Percentiles rank a stretch among this genome's conserved stretches.
phyloP scores from a whole-genome alignment of 2,888 invertebrate genomes.

The Ceraclea dissimilis region DNA sequence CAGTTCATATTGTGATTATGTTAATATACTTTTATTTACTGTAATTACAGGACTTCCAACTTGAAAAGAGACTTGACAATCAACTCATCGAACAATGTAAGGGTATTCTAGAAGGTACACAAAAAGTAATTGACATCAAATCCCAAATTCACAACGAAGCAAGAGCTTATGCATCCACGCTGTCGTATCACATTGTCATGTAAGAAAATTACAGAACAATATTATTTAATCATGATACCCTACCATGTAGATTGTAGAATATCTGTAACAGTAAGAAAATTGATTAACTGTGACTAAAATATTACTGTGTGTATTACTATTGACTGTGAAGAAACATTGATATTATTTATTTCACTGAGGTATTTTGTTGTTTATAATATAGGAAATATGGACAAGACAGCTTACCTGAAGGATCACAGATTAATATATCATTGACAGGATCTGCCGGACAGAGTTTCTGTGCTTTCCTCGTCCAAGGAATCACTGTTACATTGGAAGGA shows the following conservation, averaged over 20 bases:
- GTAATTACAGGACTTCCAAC: conserved; percentile 73
- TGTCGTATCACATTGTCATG: conserved; percentile 94
- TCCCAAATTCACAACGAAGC: conserved; percentile 86
- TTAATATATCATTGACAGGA: conserved; percentile 78
- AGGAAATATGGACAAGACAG: conserved; percentile 85
- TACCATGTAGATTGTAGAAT: too few relatives aligned
- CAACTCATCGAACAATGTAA: conserved; percentile 64
- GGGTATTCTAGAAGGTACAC: conserved; percentile 66
- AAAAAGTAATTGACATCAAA: conserved; percentile 59
- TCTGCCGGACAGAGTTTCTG: conserved; percentile 99
- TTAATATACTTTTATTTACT: too few relatives aligned
- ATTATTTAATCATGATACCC: background rate
- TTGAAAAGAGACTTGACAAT: conserved; percentile 78
- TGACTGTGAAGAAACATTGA: too few relatives aligned
- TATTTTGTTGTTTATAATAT: background rate
- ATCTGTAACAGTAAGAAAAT: too few relatives aligned
- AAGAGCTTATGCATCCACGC: conserved; percentile 86
- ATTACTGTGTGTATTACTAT: too few relatives aligned
- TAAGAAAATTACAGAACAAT: conserved; percentile 40
- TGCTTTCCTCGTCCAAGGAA: conserved; percentile 88
- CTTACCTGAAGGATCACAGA: conserved; percentile 65
- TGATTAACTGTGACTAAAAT: background rate
- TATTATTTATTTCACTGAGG: too few relatives aligned
- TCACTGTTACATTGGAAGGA: conserved; percentile 86
- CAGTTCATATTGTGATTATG: too few relatives aligned